Evolutionary conservation across 2,888 invertebrate species (phyloP).

Genomic region (Epirrita christyi): DNA sequence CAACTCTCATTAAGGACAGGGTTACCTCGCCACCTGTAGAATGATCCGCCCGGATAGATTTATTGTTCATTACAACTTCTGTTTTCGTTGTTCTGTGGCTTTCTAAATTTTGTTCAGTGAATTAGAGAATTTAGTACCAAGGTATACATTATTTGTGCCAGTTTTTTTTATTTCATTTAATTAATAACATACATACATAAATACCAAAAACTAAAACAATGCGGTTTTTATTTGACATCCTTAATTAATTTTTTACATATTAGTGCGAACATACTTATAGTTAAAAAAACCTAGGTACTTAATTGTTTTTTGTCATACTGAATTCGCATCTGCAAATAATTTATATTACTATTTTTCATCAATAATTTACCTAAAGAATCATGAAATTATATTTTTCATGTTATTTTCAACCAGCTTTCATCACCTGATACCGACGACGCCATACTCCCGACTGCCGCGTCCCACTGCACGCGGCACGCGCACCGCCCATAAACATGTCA

Average conservation of each 20-base stretch:
- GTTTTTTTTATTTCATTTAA: too few relatives aligned
- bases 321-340: too few relatives aligned
- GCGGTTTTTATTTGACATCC: too few relatives aligned
- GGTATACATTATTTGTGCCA: too few relatives aligned
- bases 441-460: conserved; percentile 79
- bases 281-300: too few relatives aligned
- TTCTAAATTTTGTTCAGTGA: background rate
- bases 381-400: too few relatives aligned
- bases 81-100: conserved; percentile 35
- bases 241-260: too few relatives aligned
- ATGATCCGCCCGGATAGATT: conserved; percentile 62
- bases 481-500: conserved; percentile 85
- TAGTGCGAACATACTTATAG: too few relatives aligned
- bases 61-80: conserved; percentile 54
- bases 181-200: too few relatives aligned
- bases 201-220: too few relatives aligned
- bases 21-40: conserved; percentile 76
- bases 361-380: conserved; percentile 9
- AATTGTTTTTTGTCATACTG: too few relatives aligned
- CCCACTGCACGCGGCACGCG: conserved; percentile 71
- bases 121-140: background rate
- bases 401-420: conserved; percentile 35
- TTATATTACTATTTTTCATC: conserved; percentile 1
- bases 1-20: conserved; percentile 67
- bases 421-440: conserved; percentile 55